A percentile compares a stretch with the other conserved stretches of the same genome.
Conservation (phyloP, 2,888 invertebrate species). For the Hemicrepidius hirtus region DNA sequence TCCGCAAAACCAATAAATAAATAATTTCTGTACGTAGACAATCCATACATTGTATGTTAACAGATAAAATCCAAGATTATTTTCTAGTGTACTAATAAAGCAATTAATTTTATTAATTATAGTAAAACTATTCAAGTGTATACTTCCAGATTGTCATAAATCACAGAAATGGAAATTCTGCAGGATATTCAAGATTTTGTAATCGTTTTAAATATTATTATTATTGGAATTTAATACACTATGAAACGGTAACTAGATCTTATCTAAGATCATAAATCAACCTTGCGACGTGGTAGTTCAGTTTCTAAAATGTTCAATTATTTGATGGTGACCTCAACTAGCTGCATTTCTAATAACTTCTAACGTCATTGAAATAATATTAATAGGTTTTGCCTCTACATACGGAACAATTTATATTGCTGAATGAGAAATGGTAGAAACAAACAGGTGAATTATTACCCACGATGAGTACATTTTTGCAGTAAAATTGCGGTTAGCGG, state of each 20-base stretch:
- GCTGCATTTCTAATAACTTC: slow-evolving; percentile 15
- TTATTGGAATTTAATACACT: slow-evolving; percentile 21
- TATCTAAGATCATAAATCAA: slow-evolving; percentile 21
- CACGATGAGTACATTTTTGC: too few species aligned
- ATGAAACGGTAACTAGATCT: slow-evolving; percentile 13
- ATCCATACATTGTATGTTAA: not conserved
- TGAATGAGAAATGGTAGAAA: not conserved
- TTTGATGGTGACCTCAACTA: slow-evolving; percentile 12
- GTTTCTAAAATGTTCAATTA: slow-evolving; percentile 9
- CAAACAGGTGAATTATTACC: slow-evolving; percentile 5
- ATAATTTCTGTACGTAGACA: slow-evolving; percentile 18
- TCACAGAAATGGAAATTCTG: slow-evolving; percentile 26
- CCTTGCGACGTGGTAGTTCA: slow-evolving; percentile 12
- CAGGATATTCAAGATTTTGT: slow-evolving; percentile 19
- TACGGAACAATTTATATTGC: slow-evolving; percentile 1
- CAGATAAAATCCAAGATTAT: slow-evolving; percentile 4
- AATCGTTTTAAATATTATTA: slow-evolving; percentile 9
- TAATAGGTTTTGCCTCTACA: slow-evolving; percentile 11
- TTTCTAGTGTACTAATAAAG: slow-evolving; percentile 14
- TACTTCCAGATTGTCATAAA: slow-evolving; percentile 1
- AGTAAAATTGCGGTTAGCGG: not conserved
- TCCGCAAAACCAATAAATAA: not conserved
- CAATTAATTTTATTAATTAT: slow-evolving; percentile 26
- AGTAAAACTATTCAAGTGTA: slow-evolving; percentile 13
- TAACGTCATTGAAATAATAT: slow-evolving; percentile 14